A percentile compares a stretch with the other conserved stretches of the same genome.
These are phyloP conservation scores for Sterna hirundo DNA, from an alignment of 2,113 vertebrate species.

Conservation along the genomic window DNA sequence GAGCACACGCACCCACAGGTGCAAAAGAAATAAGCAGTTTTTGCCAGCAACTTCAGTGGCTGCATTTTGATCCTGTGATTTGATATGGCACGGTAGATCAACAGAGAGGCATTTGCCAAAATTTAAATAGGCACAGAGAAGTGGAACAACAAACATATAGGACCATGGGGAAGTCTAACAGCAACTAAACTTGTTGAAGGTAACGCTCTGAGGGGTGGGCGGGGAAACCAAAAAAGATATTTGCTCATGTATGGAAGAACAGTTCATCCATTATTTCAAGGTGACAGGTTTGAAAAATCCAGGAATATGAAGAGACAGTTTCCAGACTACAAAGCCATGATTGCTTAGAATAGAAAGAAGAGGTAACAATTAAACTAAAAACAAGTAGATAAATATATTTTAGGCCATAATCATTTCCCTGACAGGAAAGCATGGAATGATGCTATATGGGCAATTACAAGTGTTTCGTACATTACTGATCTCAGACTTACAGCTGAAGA, in stretches of 20 bases:
- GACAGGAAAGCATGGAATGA: background rate
- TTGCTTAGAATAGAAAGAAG: background rate
- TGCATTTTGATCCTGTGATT: background rate
- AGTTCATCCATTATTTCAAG: background rate
- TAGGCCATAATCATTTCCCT: background rate
- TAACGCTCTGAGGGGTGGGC: background rate
- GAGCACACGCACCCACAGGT: background rate
- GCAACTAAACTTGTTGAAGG: background rate
- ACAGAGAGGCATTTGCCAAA: background rate
- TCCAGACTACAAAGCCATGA: background rate
- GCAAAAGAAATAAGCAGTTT: background rate
- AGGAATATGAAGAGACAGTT: background rate
- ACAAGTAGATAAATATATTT: background rate
- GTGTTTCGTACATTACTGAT: background rate
- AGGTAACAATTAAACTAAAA: background rate
- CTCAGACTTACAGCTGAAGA: background rate
- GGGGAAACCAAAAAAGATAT: background rate
- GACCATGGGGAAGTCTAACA: background rate
- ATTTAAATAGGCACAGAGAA: background rate
- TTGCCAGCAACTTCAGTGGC: background rate
- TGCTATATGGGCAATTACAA: background rate
- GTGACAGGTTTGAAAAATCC: background rate
- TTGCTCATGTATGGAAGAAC: background rate
- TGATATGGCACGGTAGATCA: background rate
- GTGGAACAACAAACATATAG: background rate